phyloP scores from a whole-genome alignment of 1,140 invertebrate species.

The Temnothorax curvispinosus region DNA sequence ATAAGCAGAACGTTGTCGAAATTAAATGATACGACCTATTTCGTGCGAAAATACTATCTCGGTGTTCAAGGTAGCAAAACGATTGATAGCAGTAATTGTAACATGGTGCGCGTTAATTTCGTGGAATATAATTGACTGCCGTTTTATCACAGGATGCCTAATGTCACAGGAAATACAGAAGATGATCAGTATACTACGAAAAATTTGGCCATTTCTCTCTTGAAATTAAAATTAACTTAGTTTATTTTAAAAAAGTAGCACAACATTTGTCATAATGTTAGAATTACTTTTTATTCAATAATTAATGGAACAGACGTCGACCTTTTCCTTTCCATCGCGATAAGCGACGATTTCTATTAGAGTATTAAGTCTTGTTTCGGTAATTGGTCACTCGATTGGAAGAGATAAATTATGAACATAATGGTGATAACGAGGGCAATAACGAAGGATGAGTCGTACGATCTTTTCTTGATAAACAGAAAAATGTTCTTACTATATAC shows the following conservation, averaged over 20 bases:
- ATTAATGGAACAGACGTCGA: constrained; percentile 1
- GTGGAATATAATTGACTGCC: background rate
- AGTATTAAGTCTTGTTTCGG: constrained; percentile 48
- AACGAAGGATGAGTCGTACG: background rate
- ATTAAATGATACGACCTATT: background rate
- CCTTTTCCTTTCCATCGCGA: background rate
- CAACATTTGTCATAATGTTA: background rate
- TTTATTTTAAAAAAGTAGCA: background rate
- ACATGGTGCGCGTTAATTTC: background rate
- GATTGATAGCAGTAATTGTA: background rate
- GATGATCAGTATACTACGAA: background rate
- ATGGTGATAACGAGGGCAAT: background rate
- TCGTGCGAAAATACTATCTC: background rate
- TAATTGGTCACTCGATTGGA: constrained; percentile 49
- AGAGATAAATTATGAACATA: constrained; percentile 42
- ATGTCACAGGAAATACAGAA: background rate
- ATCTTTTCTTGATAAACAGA: background rate
- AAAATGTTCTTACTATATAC: background rate
- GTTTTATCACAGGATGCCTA: background rate
- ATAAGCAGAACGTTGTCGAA: background rate
- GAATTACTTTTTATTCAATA: constrained; percentile 17
- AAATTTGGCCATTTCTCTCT: background rate
- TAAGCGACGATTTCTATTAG: constrained; percentile 21
- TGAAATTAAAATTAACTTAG: background rate
- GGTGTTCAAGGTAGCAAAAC: background rate